Conservation (phyloP, 2,888 invertebrate genomes). For the Colletes collaris region DNA sequence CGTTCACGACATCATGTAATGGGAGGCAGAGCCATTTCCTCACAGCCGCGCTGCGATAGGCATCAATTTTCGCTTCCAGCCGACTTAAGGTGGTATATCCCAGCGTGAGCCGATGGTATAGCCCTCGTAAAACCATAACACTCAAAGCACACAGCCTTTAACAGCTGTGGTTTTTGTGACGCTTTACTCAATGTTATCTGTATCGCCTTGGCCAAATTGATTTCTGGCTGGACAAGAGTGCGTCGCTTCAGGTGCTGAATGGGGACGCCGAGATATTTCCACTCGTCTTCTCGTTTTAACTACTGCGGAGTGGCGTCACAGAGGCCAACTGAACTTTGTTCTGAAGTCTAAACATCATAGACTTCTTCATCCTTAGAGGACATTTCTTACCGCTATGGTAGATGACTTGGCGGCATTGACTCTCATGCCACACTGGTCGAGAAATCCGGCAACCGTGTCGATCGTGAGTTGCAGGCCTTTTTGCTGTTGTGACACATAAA, state of each 20-base stretch:
- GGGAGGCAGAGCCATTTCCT: too few species aligned
- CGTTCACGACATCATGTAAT: not conserved
- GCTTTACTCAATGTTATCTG: not conserved
- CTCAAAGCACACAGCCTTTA: not conserved
- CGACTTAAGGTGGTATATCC: too few species aligned
- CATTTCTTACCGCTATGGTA: constrained; percentile 26
- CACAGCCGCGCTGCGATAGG: too few species aligned
- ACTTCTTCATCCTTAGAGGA: constrained; percentile 40
- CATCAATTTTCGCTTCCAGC: too few species aligned
- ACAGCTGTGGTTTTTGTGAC: not conserved
- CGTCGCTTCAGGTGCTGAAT: not conserved
- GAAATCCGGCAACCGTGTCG: not conserved
- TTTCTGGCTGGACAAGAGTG: not conserved
- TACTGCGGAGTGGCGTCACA: too few species aligned
- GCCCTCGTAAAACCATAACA: not conserved
- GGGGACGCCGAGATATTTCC: not conserved
- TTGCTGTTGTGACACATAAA: constrained; percentile 33
- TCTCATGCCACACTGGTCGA: too few species aligned
- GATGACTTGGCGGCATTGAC: constrained; percentile 45
- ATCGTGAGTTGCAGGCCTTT: constrained; percentile 35
- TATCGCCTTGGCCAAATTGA: not conserved
- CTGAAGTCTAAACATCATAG: constrained; percentile 3
- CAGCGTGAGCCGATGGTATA: too few species aligned
- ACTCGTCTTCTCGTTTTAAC: not conserved
- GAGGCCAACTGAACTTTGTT: not conserved